A percentile compares a stretch with the other conserved stretches of the same genome.
These are phyloP conservation scores for Erebia ligea DNA, from an alignment of 2,888 invertebrate species.

Conservation along the genomic window DNA sequence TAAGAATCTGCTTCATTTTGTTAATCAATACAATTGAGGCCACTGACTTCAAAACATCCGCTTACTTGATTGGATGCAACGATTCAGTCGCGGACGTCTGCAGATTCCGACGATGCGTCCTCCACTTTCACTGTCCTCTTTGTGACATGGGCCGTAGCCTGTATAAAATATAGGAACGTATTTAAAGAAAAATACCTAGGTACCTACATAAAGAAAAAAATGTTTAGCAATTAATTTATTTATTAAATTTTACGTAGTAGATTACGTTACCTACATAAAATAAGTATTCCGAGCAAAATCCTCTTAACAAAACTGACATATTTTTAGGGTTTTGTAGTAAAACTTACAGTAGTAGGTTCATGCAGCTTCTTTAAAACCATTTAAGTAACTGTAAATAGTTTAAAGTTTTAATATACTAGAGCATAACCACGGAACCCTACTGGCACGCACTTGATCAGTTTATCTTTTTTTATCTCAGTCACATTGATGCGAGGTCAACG, in stretches of 20 bases:
- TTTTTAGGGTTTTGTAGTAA: conserved; percentile 7
- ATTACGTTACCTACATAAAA: too few relatives aligned
- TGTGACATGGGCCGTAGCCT: background rate
- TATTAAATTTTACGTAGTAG: too few relatives aligned
- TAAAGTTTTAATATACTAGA: too few relatives aligned
- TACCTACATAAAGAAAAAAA: background rate
- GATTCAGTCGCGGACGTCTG: conserved; percentile 35
- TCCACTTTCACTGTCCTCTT: conserved; percentile 26
- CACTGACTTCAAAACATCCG: conserved; percentile 51
- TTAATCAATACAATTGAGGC: conserved; percentile 30
- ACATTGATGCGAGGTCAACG: conserved; percentile 47
- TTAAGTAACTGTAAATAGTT: too few relatives aligned
- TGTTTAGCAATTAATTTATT: too few relatives aligned
- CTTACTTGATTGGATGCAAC: conserved; percentile 70
- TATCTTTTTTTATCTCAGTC: conserved; percentile 34
- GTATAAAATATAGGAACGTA: too few relatives aligned
- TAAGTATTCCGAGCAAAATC: background rate
- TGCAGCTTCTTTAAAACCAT: too few relatives aligned
- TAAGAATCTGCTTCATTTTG: background rate
- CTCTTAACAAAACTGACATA: conserved; percentile 9
- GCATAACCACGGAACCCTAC: too few relatives aligned
- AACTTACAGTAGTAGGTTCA: too few relatives aligned
- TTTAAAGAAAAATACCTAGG: background rate
- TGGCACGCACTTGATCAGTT: background rate
- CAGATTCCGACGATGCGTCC: conserved; percentile 25